These are phyloP conservation scores for Gyps fulvus DNA, from an alignment of 2,113 vertebrate genomes.

Conservation along the genomic window DNA sequence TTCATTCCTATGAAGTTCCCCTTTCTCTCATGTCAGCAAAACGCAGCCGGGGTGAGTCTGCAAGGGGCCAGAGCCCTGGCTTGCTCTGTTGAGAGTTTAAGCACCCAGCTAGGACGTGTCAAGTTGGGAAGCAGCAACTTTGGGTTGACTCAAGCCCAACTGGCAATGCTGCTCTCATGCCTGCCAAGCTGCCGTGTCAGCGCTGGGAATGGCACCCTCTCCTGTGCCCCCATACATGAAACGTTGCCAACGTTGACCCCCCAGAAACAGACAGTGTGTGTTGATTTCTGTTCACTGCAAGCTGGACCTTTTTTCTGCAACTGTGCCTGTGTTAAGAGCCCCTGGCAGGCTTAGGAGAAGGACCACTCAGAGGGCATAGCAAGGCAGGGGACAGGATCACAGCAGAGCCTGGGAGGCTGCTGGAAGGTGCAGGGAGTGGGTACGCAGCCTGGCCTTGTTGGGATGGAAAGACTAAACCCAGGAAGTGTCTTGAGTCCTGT, in stretches of 20 bases:
- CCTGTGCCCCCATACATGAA: not conserved
- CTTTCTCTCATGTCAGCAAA: not conserved
- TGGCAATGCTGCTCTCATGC: not conserved
- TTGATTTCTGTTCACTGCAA: not conserved
- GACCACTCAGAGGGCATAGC: not conserved
- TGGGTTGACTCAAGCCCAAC: not conserved
- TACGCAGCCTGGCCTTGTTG: not conserved
- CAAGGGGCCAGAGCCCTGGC: not conserved
- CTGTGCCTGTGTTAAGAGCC: not conserved
- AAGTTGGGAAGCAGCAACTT: not conserved
- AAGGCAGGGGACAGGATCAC: not conserved
- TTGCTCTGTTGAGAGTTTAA: not conserved
- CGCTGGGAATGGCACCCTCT: not conserved
- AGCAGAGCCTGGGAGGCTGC: not conserved
- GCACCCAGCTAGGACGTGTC: not conserved
- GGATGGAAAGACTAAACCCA: not conserved
- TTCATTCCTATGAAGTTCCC: not conserved
- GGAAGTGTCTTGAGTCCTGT: not conserved
- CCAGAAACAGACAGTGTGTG: no score
- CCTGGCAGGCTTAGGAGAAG: not conserved
- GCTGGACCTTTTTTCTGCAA: not conserved
- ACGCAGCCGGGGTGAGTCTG: not conserved
- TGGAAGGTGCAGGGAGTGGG: not conserved
- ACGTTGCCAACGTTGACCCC: fast-evolving
- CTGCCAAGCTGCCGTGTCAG: not conserved